Conservation (phyloP, 2,797 vertebrate species). For the Micromesistius poutassou region DNA sequence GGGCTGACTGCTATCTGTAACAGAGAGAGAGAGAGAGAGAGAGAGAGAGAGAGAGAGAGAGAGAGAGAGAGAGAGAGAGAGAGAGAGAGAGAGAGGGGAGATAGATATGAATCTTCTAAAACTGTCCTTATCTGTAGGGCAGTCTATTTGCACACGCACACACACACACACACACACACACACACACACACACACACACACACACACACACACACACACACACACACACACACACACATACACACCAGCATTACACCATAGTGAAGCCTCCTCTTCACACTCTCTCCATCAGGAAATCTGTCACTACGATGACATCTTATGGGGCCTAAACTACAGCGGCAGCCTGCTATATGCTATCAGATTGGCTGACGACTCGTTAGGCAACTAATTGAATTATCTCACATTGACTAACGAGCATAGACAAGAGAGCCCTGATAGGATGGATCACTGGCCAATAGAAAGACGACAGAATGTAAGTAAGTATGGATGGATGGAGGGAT, state of each 20-base stretch:
- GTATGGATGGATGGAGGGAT: not conserved
- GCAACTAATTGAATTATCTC: slow-evolving; percentile 34
- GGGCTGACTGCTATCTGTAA: slow-evolving; percentile 86
- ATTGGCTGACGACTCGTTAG: slow-evolving; percentile 18
- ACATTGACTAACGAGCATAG: slow-evolving; percentile 18
- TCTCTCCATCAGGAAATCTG: not conserved
- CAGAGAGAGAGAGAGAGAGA: slow-evolving; percentile 15
- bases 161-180: not conserved
- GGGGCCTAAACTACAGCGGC: not conserved
- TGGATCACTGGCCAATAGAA: not conserved
- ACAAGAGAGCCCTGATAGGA: not conserved
- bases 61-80: slow-evolving; percentile 41
- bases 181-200: slow-evolving; percentile 3
- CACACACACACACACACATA: slow-evolving; percentile 5
- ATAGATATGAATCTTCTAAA: not conserved
- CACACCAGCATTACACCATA: not conserved
- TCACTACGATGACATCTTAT: slow-evolving; percentile 5
- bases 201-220: too few relatives aligned
- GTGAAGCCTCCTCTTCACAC: not conserved
- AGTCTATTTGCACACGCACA: slow-evolving; percentile 1
- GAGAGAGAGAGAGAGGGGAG: slow-evolving; percentile 54
- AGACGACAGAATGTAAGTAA: not conserved
- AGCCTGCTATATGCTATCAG: slow-evolving; percentile 1
- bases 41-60: slow-evolving; percentile 5
- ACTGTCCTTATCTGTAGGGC: not conserved